A percentile compares a stretch with the other conserved stretches of the same genome.
These are phyloP conservation scores for Protaetia brevitarsis DNA, from an alignment of 1,140 invertebrate species.

Conservation along the genomic window DNA sequence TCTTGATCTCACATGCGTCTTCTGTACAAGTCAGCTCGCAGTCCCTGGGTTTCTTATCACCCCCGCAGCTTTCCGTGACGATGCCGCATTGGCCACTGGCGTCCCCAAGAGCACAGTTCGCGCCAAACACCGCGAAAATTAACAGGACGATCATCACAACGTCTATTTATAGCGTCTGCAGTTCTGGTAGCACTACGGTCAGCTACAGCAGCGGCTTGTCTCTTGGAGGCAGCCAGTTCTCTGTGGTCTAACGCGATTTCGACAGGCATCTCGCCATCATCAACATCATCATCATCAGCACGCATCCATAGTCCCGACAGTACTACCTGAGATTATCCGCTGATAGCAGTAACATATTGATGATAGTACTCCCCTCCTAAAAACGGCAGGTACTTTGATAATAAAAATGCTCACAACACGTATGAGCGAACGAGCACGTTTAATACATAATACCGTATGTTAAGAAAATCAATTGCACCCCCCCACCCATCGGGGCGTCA, in stretches of 20 bases:
- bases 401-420: neutral
- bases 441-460: neutral
- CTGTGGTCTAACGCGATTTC: neutral
- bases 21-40: constrained; percentile 9
- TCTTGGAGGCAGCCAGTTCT: neutral
- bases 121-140: constrained; percentile 1
- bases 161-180: neutral
- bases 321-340: constrained; percentile 5
- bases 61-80: neutral
- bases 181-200: neutral
- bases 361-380: neutral
- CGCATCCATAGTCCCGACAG: neutral
- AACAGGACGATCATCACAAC: neutral
- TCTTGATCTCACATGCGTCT: constrained; percentile 13
- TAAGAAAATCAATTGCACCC: neutral
- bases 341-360: constrained; percentile 4
- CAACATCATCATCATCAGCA: neutral
- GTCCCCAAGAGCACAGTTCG: neutral
- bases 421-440: neutral
- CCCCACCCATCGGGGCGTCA: neutral
- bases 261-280: neutral
- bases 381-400: constrained; percentile 1
- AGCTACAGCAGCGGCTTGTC: neutral
- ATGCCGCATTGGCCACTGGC: neutral
- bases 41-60: neutral